phyloP scores from a whole-genome alignment of 1,140 invertebrate genomes.

The Oryctes rhinoceros region DNA sequence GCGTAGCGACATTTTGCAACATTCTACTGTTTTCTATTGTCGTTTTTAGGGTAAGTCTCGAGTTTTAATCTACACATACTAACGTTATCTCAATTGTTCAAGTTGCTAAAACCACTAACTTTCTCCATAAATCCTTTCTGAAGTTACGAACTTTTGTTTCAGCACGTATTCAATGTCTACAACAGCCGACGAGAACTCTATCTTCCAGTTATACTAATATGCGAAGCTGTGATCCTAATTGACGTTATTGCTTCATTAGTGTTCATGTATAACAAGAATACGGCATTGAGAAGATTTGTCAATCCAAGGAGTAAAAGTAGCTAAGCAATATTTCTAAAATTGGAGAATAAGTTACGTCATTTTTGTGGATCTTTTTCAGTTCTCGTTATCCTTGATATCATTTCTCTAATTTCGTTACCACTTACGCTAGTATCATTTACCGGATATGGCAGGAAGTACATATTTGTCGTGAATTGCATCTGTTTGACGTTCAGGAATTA shows the following conservation, averaged over 20 bases:
- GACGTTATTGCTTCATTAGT: constrained; percentile 10
- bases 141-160: background rate
- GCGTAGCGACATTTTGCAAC: constrained; percentile 25
- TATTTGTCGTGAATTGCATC: background rate
- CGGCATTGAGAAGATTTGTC: background rate
- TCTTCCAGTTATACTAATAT: background rate
- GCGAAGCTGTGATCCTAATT: background rate
- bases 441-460: background rate
- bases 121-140: too few relatives aligned
- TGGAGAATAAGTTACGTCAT: background rate
- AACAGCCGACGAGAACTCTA: background rate
- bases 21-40: constrained; percentile 16
- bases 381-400: background rate
- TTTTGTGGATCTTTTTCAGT: constrained; percentile 16
- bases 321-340: background rate
- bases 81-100: too few relatives aligned
- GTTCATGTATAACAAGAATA: background rate
- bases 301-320: constrained; percentile 4
- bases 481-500: background rate
- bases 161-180: constrained; percentile 15
- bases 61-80: too few relatives aligned
- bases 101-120: too few relatives aligned
- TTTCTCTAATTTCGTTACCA: background rate
- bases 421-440: constrained; percentile 3
- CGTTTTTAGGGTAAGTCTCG: constrained; percentile 27